Conservation (phyloP, 2,797 vertebrate genomes). For the Myotis planiceps region DNA sequence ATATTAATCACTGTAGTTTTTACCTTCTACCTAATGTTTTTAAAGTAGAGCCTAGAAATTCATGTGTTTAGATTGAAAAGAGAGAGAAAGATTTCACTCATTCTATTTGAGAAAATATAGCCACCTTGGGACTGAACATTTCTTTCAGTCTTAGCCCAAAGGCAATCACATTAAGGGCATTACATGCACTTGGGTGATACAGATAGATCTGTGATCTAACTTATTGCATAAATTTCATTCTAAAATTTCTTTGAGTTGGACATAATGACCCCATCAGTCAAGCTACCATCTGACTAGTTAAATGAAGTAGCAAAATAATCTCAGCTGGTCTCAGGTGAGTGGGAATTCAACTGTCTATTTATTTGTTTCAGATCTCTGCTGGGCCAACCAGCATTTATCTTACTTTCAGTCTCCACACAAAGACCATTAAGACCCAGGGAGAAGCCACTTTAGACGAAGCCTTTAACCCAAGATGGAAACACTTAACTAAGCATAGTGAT, state of each 20-base stretch:
- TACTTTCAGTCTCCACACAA: constrained; percentile 1
- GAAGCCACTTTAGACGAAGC: constrained; percentile 23
- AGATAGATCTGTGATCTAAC: constrained; percentile 49
- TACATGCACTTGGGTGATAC: constrained; percentile 34
- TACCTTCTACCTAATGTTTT: constrained; percentile 39
- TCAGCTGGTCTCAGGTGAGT: constrained; percentile 8
- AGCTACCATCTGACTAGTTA: constrained; percentile 48
- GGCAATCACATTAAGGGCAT: constrained; percentile 8
- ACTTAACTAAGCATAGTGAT: constrained; percentile 28
- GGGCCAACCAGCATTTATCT: background rate
- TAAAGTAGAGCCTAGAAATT: constrained; percentile 36
- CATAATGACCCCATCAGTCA: constrained; percentile 60
- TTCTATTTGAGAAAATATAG: constrained; percentile 60
- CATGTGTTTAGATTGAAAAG: background rate
- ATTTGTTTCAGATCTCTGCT: constrained; percentile 43
- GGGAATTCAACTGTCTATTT: constrained; percentile 1
- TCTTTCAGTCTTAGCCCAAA: constrained; percentile 49
- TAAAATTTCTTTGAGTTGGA: constrained; percentile 65
- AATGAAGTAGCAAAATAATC: constrained; percentile 69
- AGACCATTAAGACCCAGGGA: constrained; percentile 50
- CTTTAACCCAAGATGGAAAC: constrained; percentile 68
- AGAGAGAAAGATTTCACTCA: constrained; percentile 13
- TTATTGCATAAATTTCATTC: constrained; percentile 58
- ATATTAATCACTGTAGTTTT: constrained; percentile 6
- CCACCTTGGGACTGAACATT: constrained; percentile 48